Conservation (phyloP, 2,113 vertebrate species). For the Hoplias malabaricus region DNA sequence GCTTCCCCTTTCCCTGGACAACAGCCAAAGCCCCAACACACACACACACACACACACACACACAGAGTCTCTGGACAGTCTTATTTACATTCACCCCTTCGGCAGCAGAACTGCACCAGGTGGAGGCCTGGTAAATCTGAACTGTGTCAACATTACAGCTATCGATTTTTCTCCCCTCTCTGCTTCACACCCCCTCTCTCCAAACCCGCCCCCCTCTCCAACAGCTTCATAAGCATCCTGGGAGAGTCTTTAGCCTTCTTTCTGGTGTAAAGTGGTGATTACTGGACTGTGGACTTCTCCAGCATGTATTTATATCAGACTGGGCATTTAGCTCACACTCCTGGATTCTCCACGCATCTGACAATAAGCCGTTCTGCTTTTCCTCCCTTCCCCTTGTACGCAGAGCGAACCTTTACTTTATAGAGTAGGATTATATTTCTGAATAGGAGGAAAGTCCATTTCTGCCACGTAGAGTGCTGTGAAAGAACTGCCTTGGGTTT, state of each 20-base stretch:
- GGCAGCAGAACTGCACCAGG: not conserved
- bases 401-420: slow-evolving; percentile 25
- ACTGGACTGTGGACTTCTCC: not conserved
- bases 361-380: not conserved
- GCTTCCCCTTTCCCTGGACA: slow-evolving; percentile 5
- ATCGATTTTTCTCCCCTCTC: slow-evolving; percentile 8
- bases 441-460: not conserved
- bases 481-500: not conserved
- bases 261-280: slow-evolving; percentile 6
- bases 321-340: not conserved
- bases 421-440: not conserved
- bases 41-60: slow-evolving; percentile 7
- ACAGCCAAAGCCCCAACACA: slow-evolving; percentile 7
- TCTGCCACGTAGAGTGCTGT: not conserved
- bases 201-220: not conserved
- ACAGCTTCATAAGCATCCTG: slow-evolving; percentile 1
- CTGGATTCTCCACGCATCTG: slow-evolving; percentile 11
- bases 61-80: slow-evolving; percentile 9
- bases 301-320: slow-evolving; percentile 10
- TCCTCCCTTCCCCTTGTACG: slow-evolving; percentile 10
- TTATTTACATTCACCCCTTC: slow-evolving; percentile 37
- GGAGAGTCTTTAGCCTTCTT: slow-evolving; percentile 1
- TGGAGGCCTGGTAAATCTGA: slow-evolving; percentile 3
- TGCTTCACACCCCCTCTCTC: not conserved
- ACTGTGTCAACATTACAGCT: slow-evolving; percentile 12